Conservation (phyloP, 1,140 invertebrate species). For the Rhopalosiphum maidis region DNA sequence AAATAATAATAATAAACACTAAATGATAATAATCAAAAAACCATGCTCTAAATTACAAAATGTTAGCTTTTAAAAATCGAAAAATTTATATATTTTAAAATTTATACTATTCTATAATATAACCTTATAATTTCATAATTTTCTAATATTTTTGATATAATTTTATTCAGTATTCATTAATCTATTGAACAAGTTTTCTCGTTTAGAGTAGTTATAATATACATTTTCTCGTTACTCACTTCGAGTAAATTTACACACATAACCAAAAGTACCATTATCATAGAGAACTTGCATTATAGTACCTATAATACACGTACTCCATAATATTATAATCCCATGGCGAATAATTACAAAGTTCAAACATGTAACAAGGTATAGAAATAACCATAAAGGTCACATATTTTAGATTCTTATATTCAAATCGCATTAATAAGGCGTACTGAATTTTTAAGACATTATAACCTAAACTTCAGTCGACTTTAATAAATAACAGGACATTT, state of each 20-base stretch:
- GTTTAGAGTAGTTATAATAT: neutral
- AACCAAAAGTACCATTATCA: neutral
- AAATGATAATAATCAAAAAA: too few species aligned
- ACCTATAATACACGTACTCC: neutral
- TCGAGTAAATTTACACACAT: neutral
- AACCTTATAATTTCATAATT: neutral
- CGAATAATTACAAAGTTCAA: conserved; percentile 19
- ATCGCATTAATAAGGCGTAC: neutral
- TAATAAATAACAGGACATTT: neutral
- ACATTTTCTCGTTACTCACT: neutral
- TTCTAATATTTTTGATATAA: neutral
- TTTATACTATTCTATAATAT: neutral
- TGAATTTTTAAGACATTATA: neutral
- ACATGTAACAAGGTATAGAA: neutral
- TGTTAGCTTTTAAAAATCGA: neutral
- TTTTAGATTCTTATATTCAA: neutral
- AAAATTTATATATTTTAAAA: neutral
- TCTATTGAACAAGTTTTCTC: neutral
- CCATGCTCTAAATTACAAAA: neutral
- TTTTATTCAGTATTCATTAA: neutral
- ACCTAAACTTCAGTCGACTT: neutral
- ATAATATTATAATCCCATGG: neutral
- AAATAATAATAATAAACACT: too few species aligned
- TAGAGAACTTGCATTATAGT: conserved; percentile 1
- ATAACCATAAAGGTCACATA: neutral